Base-by-base conservation (phyloP, 2,113 vertebrate genomes). In the Gasterosteus aculeatus region DNA sequence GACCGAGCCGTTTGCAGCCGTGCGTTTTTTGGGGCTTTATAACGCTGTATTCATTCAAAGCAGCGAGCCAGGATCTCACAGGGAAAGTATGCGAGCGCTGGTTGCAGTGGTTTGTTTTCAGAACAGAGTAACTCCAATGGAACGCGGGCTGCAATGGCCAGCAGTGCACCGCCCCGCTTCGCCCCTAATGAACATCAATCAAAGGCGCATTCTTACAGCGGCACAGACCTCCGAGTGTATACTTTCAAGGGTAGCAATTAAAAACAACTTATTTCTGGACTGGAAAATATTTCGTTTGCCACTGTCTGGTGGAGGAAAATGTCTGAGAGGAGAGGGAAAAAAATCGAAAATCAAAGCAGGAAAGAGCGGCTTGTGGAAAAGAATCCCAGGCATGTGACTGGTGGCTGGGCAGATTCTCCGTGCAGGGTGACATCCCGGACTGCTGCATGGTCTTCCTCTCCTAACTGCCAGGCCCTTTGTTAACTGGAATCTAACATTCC, bases 341-440 rank as follows among this genome's bases (percentile, higher is more conserved):
- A 58, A 69, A 78, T 26, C 22, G 1, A 64, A 80, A 77, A 80
- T 83, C 26, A 72, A 70, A 81, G 72, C 49, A 77, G 85, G 69
- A 87, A 84, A 85, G 81, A 72, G 75, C 47, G 81, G 76, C 67
- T 81, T 80, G 71, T 57, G 41, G 70, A 63, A 57, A 83, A 76
- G 92, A 90, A 94, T 93, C 35, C 82, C 81, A 91, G 80, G 89
- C 83, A 93, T 92, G 88, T 47, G 62, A 77, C 70, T 61, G 56
- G 86, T 33, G 85, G 85, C 77, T 66, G 69, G 58, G 63, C 58
- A 69, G 51, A 80, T 47, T 82, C 83, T 81, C 76, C 70, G 75
- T 83, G 77, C 84, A 84, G 74, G 66, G 82, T 82, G 85, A 88
- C 89, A 85, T 87, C 81, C 81, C 7, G 54, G 22, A 10, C 76